Base-by-base conservation (phyloP, 1,140 invertebrate genomes). In the Polypedilum vanderplanki region DNA sequence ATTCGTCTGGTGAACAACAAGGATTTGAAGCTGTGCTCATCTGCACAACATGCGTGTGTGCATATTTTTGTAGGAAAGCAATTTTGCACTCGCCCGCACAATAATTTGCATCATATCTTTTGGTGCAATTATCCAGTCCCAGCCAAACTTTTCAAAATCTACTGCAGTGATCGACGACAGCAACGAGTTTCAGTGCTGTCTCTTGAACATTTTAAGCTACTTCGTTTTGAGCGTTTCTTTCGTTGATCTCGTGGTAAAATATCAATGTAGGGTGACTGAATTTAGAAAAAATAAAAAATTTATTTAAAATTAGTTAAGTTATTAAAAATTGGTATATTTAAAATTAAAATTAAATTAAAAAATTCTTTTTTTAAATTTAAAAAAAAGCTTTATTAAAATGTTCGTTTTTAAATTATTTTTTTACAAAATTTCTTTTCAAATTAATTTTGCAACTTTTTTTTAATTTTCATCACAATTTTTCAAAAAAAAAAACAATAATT, bases 121-220 rank as follows among this genome's bases (percentile, higher is more conserved):
- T 0, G 97, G 97, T 0, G 96, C 96, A 41, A 99, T 95, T 79
- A 99, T 96, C 92, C 96, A 99, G 79, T 98, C 95, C 96, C 97
- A 98, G 10, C 95, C 96, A 80, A 99, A 96, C 77, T 95, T 93
- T 78, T 92, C 93, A 83, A 99, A 99, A 84, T 98, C 94, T 12
- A 99, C 95, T 10, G 93, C 93, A 99, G 86, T 0, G 93, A 92
- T 82, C 96, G 96, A 15, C 93, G 89, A 81, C 95, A 97, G 82
- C 95, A 96, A 22, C 93, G 87, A 4, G 88, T 87, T 79, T 96
- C 93, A 75, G 91, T 88, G 74, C 81, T 80, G 57, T 76, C 80
- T 67, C 81, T 80, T 8, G 77, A 77, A 74, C 81, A 82, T 75
- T 83, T 81, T 76, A 82, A 75, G 10, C 80, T 78, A 74, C 78